Evolutionary conservation across 2,888 invertebrate genomes (phyloP).

Genomic region (Crocallis elinguaria): DNA sequence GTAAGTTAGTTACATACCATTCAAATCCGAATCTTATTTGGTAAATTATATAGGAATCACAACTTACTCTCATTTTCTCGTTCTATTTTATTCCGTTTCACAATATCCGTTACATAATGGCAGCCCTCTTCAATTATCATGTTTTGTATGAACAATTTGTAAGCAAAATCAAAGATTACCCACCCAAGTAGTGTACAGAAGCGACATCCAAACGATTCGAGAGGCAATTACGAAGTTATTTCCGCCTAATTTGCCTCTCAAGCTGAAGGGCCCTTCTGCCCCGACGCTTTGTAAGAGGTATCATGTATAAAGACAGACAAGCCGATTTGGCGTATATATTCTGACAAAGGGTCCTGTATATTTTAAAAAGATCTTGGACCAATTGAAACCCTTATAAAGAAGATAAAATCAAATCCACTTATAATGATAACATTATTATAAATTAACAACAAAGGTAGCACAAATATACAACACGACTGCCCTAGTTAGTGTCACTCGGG

Average conservation of each 20-base stretch:
- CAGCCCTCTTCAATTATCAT: neutral
- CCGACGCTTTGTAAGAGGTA: conserved; percentile 56
- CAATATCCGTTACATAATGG: neutral
- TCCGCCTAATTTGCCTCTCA: conserved; percentile 63
- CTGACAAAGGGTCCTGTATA: neutral
- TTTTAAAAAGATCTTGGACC: no score
- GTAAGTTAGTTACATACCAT: no score
- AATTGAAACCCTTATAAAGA: no score
- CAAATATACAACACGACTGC: no score
- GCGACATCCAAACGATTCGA: conserved; percentile 14
- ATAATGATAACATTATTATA: no score
- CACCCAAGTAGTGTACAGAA: conserved; percentile 27
- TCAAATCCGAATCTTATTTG: no score
- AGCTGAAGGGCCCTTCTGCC: conserved; percentile 53
- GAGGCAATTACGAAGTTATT: conserved; percentile 66
- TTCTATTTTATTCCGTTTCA: neutral
- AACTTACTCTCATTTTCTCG: no score
- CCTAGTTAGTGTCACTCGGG: no score
- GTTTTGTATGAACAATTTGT: neutral
- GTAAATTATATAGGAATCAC: no score
- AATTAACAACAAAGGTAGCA: no score
- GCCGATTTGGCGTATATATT: conserved; percentile 3
- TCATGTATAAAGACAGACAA: conserved; percentile 31
- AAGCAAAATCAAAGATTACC: conserved; percentile 14
- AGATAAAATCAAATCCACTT: no score